These are phyloP conservation scores for Disparrhopalites patrizii DNA, from an alignment of 2,888 invertebrate genomes.

Conservation along the genomic window DNA sequence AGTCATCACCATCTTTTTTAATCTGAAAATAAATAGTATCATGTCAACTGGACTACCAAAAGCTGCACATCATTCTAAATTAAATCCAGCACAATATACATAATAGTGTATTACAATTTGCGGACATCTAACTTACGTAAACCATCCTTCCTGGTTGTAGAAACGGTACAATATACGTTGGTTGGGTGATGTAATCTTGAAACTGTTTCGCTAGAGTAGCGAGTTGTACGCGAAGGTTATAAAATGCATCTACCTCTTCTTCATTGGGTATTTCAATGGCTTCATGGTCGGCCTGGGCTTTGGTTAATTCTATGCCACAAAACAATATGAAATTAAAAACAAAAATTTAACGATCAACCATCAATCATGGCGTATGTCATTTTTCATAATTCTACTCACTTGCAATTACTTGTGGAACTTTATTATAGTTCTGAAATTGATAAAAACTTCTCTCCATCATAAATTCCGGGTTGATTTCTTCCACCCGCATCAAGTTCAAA, in stretches of 20 bases:
- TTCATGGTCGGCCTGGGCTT: constrained; percentile 64
- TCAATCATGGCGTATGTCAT: neutral
- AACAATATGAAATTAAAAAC: too few relatives aligned
- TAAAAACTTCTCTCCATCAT: constrained; percentile 98
- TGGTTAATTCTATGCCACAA: constrained; percentile 59
- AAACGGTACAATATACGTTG: constrained; percentile 81
- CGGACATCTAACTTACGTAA: constrained; percentile 61
- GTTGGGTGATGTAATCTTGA: constrained; percentile 72
- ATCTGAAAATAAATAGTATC: constrained; percentile 58
- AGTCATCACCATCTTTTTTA: constrained; percentile 76
- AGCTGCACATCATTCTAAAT: neutral
- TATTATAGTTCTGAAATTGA: constrained; percentile 97
- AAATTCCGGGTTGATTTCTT: constrained; percentile 98
- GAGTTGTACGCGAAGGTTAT: constrained; percentile 76
- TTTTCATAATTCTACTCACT: constrained; percentile 58
- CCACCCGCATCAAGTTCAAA: constrained; percentile 87
- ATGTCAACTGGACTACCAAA: constrained; percentile 28
- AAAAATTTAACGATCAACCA: too few relatives aligned
- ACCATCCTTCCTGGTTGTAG: constrained; percentile 90
- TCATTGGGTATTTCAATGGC: constrained; percentile 67
- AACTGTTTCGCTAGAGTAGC: constrained; percentile 70
- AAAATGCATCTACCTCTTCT: constrained; percentile 71
- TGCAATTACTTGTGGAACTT: constrained; percentile 83
- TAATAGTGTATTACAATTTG: neutral
- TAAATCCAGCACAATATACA: neutral